Base-by-base conservation (phyloP, 2,797 vertebrate genomes). In the Adrianichthys oophorus region DNA sequence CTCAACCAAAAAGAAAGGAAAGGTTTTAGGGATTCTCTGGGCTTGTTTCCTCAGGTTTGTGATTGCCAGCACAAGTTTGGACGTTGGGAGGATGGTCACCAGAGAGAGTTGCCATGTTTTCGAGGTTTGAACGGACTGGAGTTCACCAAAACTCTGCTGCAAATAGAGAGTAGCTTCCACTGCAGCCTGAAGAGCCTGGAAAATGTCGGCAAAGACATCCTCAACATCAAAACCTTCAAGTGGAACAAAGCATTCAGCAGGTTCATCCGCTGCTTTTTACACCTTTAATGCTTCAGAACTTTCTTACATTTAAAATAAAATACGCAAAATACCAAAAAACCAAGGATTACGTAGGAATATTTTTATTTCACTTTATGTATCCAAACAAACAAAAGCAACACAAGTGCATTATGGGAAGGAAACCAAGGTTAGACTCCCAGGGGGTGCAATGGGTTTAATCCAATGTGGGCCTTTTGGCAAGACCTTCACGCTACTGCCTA, bases 41-140 rank as follows among this genome's bases (percentile, higher is more conserved):
- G 10, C 12, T 37, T 13, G 32, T 8, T 7, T 43, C 18, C 13
- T 57, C 61, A 96, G 95, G 91, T 97, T 37, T 96, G 95, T 52
- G 88, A 95, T 37, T 95, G 92, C 82, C 95, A 96, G 86, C 83
- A 93, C 65, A 93, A 95, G 71, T 96, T 96, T 85, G 93, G 90
- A 24, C 93, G 94, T n/a, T 92, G 92, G 85, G 89, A 91, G 52
- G 93, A 96, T 14, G 93, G 94, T 51, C 68, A 86, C 56, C 93
- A 94, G 81, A 89, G 86, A 1, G 82, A 88, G 0, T 68, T 94
- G 70, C 94, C 93, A 1, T 90, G 88, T 85, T 95, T 96, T 70
- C 79, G 84, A 0, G 92, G 93, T 0, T 82, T 72, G 41, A 84
- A 88, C 29, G 94, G 90, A 0, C 90, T 91, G 3, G 90, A 93